Percentiles rank a stretch among this genome's conserved stretches.
Conservation (phyloP, 2,113 vertebrate species). For the Geococcyx californianus region DNA sequence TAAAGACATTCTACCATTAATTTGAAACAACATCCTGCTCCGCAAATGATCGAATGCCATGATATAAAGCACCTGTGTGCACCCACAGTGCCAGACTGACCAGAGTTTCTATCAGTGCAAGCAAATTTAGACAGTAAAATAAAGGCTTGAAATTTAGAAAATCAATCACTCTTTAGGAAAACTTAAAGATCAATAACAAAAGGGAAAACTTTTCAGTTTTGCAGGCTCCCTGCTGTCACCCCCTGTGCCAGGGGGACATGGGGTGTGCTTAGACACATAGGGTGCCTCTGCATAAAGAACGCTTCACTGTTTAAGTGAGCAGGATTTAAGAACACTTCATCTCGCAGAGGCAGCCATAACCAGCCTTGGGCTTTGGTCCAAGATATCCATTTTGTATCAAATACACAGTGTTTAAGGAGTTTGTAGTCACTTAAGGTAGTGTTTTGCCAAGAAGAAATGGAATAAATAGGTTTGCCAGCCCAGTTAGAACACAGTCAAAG, state of each 20-base stretch:
- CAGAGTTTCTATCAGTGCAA: neutral
- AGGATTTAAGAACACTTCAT: neutral
- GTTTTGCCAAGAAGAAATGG: neutral
- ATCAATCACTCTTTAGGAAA: neutral
- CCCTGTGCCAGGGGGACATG: accelerated
- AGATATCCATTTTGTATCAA: neutral
- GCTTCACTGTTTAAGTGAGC: neutral
- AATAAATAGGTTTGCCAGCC: neutral
- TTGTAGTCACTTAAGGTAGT: neutral
- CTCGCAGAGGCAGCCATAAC: slow-evolving; percentile 30
- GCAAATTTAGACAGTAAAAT: neutral
- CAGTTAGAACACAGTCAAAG: neutral
- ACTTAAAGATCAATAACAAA: neutral
- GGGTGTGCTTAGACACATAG: neutral
- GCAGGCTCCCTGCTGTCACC: neutral
- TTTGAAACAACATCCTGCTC: neutral
- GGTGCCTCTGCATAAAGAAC: neutral
- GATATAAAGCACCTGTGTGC: neutral
- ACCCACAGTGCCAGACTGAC: neutral
- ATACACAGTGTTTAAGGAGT: neutral
- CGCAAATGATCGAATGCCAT: accelerated
- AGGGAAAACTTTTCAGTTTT: neutral
- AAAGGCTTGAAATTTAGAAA: neutral
- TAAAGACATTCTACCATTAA: neutral
- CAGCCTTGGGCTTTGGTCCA: slow-evolving; percentile 2